Evolutionary conservation across 2,113 vertebrate species (phyloP), one percentile per base, ranked within the genome.

Genomic region (Aviceda subcristata): DNA sequence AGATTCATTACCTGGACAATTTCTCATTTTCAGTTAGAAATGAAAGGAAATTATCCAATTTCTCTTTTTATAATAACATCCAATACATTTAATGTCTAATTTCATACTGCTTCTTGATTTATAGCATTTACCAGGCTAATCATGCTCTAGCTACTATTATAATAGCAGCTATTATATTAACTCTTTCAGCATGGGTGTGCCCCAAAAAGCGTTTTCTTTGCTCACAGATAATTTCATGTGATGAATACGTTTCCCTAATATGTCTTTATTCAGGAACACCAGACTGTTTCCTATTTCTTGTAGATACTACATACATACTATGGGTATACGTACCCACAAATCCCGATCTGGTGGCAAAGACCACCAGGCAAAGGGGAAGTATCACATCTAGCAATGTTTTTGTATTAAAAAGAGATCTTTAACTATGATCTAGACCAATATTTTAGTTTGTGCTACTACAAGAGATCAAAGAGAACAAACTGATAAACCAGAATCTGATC

Each of bases 11-110:
- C 93, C 60, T 92, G 91, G 90, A 87, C 13, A 4, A 93, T 96
- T 98, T 98, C 97, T 98, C 98, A 98, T 98, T 98, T 98, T 97
- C 92, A 85, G 97, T 93, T 68, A 97, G 94, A 98, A 98, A 97
- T 96, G 97, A 98, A 96, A 74, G 96, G 96, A 98, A 98, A 98
- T 97, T 91, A 97, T 92, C 95, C 91, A 96, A 96, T 98, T 98
- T 96, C 67, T 97, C 95, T 96, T 97, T 97, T 97, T 97, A 95
- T 97, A 97, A 96, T 94, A 97, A 94, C 7, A 90, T 81, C 94
- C 95, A 95, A 92, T 94, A 85, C 82, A 94, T 94, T 98, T 97
- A 96, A 62, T 91, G 86, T 97, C 94, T 86, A 96, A 59, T 98
- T 97, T 97, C 90, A 96, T 88, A 92, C 83, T 95, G 27, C 59